Evolutionary conservation across 2,113 vertebrate genomes (phyloP).

Genomic region (Pionites leucogaster): DNA sequence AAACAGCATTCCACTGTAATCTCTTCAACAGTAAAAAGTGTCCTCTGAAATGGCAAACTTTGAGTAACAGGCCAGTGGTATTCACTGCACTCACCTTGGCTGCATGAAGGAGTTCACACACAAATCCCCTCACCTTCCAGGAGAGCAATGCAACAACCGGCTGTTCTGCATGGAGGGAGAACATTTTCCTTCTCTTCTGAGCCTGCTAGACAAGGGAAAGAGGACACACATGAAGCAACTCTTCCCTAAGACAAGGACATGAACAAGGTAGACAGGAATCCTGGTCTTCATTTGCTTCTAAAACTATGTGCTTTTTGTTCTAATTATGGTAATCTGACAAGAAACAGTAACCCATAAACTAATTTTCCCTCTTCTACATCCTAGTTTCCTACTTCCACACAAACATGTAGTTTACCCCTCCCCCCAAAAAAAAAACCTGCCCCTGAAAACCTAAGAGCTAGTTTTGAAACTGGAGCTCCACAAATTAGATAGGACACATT

Average conservation of each 20-base stretch:
- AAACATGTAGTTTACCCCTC: background rate
- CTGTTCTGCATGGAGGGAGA: background rate
- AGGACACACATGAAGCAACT: accelerated
- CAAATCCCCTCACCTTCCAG: background rate
- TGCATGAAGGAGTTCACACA: background rate
- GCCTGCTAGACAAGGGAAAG: background rate
- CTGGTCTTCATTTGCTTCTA: background rate
- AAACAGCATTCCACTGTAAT: background rate
- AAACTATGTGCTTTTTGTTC: background rate
- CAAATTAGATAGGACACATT: background rate
- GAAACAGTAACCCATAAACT: background rate
- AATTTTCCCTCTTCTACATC: background rate
- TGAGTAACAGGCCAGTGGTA: background rate
- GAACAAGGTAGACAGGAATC: background rate
- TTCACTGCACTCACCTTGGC: background rate
- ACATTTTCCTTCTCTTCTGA: background rate
- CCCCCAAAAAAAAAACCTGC: background rate
- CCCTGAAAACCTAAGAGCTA: background rate
- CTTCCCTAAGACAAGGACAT: background rate
- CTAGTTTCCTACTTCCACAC: background rate
- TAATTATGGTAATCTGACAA: background rate
- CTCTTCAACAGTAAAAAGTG: background rate
- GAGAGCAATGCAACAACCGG: background rate
- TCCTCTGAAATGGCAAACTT: background rate
- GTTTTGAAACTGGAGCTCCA: background rate